Percentiles rank a stretch among this genome's conserved stretches.
Evolutionary conservation across 2,113 vertebrate genomes (phyloP).

Genomic region (Cercopithecus mona): DNA sequence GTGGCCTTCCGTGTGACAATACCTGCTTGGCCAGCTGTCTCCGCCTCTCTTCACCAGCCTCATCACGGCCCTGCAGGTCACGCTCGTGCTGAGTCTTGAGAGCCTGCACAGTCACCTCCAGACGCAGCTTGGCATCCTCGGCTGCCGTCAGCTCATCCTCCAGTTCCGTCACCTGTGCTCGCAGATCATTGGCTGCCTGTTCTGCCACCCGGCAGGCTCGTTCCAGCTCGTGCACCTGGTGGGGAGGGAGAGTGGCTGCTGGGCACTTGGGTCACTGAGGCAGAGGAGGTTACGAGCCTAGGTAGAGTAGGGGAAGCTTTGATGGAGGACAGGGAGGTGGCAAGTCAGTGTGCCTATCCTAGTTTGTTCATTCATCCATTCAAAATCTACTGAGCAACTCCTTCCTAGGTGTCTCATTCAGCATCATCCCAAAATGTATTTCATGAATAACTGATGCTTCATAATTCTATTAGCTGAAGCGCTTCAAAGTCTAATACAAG

Average conservation of each 20-base stretch:
- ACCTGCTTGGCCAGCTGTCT: slow-evolving; percentile 83
- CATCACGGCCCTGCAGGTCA: slow-evolving; percentile 79
- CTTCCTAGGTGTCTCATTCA: neutral
- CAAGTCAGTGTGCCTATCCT: neutral
- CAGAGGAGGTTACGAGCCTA: rapidly evolving
- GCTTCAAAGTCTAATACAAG: neutral
- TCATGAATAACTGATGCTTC: rapidly evolving
- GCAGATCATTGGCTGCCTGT: slow-evolving; percentile 87
- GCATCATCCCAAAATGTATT: neutral
- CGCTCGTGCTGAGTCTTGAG: slow-evolving; percentile 81
- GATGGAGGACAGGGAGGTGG: rapidly evolving
- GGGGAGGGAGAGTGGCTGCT: neutral
- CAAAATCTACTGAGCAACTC: too few species aligned
- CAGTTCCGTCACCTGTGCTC: slow-evolving; percentile 85
- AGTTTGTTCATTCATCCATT: rapidly evolving
- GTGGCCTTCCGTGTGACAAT: rapidly evolving
- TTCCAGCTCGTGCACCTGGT: slow-evolving; percentile 94
- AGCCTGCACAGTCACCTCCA: slow-evolving; percentile 83
- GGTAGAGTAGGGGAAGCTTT: neutral
- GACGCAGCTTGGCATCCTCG: slow-evolving; percentile 82
- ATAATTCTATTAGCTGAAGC: neutral
- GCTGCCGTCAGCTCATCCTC: slow-evolving; percentile 81
- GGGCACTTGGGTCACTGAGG: rapidly evolving
- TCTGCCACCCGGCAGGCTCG: slow-evolving; percentile 87
- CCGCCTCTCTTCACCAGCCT: slow-evolving; percentile 80